Conservation (phyloP, 2,113 vertebrate species). For the Gracilinanus agilis region DNA sequence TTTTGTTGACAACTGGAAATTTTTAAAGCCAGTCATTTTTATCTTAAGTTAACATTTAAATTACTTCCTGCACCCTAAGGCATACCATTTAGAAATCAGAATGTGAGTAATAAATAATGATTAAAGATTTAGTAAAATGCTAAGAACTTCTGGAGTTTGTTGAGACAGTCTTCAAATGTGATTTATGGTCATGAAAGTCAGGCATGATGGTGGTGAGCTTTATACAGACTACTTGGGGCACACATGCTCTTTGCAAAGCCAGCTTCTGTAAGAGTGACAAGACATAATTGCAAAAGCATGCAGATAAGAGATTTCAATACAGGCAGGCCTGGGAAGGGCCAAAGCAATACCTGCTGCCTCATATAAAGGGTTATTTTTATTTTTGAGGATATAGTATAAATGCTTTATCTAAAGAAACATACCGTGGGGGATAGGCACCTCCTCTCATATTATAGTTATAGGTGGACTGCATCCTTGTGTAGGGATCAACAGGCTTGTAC, state of each 20-base stretch:
- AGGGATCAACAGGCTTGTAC: slow-evolving; percentile 97
- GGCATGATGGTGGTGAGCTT: neutral
- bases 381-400: neutral
- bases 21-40: slow-evolving; percentile 24
- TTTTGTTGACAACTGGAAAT: neutral
- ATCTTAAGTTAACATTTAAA: slow-evolving; percentile 22
- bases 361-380: neutral
- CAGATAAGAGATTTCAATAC: neutral
- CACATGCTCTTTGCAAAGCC: neutral
- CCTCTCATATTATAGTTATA: slow-evolving; percentile 94
- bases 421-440: slow-evolving; percentile 94
- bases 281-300: slow-evolving; percentile 6
- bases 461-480: slow-evolving; percentile 95
- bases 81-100: slow-evolving; percentile 46
- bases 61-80: slow-evolving; percentile 13
- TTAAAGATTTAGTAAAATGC: neutral
- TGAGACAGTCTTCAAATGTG: neutral
- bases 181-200: slow-evolving; percentile 16
- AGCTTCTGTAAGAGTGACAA: slow-evolving; percentile 6
- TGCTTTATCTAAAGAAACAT: slow-evolving; percentile 74
- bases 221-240: neutral
- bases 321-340: neutral
- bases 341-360: neutral
- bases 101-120: slow-evolving; percentile 30
- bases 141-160: neutral